Conservation (phyloP, 2,113 vertebrate species). For the Dicrurus megarhynchus region DNA sequence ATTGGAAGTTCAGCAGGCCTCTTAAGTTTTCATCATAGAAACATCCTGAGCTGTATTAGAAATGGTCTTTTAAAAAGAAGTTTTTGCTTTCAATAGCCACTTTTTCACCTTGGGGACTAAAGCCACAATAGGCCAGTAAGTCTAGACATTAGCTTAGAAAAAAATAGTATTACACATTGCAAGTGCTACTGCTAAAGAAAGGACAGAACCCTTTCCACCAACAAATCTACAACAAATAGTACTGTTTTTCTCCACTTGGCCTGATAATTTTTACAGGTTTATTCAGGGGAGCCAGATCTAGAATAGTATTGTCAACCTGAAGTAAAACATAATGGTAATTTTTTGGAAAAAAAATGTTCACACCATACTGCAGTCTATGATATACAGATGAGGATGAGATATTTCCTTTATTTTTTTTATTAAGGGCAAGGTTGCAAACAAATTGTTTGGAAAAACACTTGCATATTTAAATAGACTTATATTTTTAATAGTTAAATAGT, state of each 20-base stretch:
- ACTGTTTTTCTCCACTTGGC: not conserved
- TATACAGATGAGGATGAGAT: not conserved
- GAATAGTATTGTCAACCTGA: not conserved
- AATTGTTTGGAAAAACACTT: not conserved
- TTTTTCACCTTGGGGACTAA: not conserved
- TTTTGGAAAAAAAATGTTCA: not conserved
- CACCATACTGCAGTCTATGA: not conserved
- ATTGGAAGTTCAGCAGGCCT: not conserved
- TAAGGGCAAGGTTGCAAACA: not conserved
- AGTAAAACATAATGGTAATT: not conserved
- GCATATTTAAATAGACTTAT: not conserved
- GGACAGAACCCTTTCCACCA: not conserved
- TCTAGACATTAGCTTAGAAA: constrained; percentile 22
- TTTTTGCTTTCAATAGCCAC: not conserved
- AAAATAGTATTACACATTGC: not conserved
- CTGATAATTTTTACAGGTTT: not conserved
- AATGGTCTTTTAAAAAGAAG: not conserved
- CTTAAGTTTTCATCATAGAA: not conserved
- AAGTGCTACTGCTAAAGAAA: not conserved
- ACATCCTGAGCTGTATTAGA: not conserved
- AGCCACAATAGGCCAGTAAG: not conserved
- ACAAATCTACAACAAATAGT: not conserved
- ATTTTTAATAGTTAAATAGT: not conserved
- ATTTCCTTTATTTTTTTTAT: not conserved
- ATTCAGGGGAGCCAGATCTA: not conserved